Evolutionary conservation across 2,888 invertebrate genomes (phyloP), one percentile per base, ranked within the genome.

Genomic region (Leucania comma): DNA sequence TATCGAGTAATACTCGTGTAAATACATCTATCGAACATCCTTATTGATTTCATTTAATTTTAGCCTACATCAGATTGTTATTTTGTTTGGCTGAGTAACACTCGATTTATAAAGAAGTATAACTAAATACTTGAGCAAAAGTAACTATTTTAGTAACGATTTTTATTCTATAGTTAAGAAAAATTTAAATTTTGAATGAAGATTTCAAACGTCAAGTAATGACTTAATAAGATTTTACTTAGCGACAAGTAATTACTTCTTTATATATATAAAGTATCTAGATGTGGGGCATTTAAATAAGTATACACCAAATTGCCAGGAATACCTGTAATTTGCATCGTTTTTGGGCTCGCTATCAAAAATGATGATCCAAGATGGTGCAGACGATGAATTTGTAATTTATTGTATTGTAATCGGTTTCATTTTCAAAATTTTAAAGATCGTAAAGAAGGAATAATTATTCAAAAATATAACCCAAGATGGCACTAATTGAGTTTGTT

Each of bases 1-100:
- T 66, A 66, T 48, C 48, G 24, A 56, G 1, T 32, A 66, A 26
- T 56, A 75, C 48, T 75, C 32, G 54, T 67, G 48, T 53, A 35
- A 54, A 35, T 32, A 3, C 12, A 10, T 63, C 20, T 42, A 20
- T 29, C 9, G n/a, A n/a, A n/a, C n/a, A 48, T 24, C 48, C 74
- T 4, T 48, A 38, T 38, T 64, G 17, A 29, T 62, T 48, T 63
- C 6, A 56, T 46, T 32, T 24, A 38, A 22, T 38, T 59, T 61
- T 53, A 24, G 38, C 46, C 17, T 17, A 8, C 2, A 26, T 26
- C 42, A 12, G 5, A 24, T 68, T 42, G 17, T 17, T 35, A 10
- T 35, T 35, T 35, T 35, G 1, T 35, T 35, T 10, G 10, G 10
- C 9, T 38, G 35, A 38, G 35, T 38, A 38, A 29, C n/a, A n/a